These are phyloP conservation scores for Cheilosia scutellata DNA, from an alignment of 2,888 invertebrate species.

Conservation along the genomic window DNA sequence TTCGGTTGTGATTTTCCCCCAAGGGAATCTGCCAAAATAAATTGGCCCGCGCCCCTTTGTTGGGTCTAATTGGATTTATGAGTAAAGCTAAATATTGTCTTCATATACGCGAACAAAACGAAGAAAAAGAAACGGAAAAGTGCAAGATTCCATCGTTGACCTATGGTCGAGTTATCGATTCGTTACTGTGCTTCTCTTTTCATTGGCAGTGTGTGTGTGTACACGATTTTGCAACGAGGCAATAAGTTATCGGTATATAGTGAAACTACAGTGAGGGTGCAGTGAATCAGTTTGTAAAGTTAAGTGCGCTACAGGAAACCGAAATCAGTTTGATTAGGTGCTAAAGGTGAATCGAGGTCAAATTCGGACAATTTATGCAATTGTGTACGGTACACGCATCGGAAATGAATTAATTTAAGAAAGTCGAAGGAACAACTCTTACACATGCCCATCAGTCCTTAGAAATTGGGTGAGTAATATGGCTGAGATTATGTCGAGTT, in stretches of 20 bases:
- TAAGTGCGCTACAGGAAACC: slow-evolving; percentile 43
- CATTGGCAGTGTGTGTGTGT: slow-evolving; percentile 4
- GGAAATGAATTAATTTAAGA: slow-evolving; percentile 32
- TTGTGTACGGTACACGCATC: slow-evolving; percentile 13
- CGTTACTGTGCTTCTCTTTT: slow-evolving; percentile 39
- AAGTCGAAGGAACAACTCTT: slow-evolving; percentile 17
- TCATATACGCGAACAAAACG: slow-evolving; percentile 14
- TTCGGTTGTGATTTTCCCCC: slow-evolving; percentile 12
- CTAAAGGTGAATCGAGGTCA: slow-evolving; percentile 41
- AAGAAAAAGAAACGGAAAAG: slow-evolving; percentile 13
- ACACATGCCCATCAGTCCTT: slow-evolving; percentile 55
- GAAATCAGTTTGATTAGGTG: slow-evolving; percentile 51
- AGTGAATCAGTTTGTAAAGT: slow-evolving; percentile 18
- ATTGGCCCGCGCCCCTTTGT: background rate
- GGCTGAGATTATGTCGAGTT: background rate
- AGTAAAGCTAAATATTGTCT: slow-evolving; percentile 36
- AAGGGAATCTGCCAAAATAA: slow-evolving; percentile 49
- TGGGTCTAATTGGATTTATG: slow-evolving; percentile 68
- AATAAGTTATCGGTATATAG: slow-evolving; percentile 42
- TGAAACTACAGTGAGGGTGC: slow-evolving; percentile 22
- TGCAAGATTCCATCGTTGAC: slow-evolving; percentile 68
- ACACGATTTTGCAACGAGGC: slow-evolving; percentile 48
- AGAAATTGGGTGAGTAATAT: slow-evolving; percentile 68
- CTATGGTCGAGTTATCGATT: slow-evolving; percentile 72
- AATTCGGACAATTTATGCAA: slow-evolving; percentile 21